Evolutionary conservation across 2,797 vertebrate genomes (phyloP), one percentile per base, ranked within the genome.

Genomic region (Dendrocincla fuliginosa): DNA sequence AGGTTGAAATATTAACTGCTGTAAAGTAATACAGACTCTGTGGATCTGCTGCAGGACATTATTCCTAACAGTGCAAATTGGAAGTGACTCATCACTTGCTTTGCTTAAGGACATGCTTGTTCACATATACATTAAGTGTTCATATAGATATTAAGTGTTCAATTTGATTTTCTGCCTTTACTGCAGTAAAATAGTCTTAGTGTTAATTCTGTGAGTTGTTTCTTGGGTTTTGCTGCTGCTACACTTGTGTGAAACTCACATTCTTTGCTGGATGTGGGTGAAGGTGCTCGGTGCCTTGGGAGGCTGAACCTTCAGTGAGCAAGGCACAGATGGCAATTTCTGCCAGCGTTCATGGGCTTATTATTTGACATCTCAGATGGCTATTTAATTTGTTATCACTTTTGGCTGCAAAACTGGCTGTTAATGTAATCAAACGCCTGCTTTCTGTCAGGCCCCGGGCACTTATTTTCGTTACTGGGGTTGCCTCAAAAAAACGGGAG

Each of bases 361-460:
- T 93, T 94, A 79, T 71, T 95, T 44, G 63, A 81, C 52, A 46
- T 92, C 80, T 96, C 92, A 92, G 81, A 88, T 93, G 93, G 92
- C 90, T 87, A 90, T 90, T 94, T 96, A 80, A 96, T 95, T 97
- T 94, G 84, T 71, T 92, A 46, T n/a, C 87, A 41, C 86, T 96
- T 67, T 67, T 90, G 94, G 60, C 89, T 94, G 87, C 70, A 63
- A 90, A 92, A 50, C 33, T 76, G 41, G 37, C 88, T 94, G 63
- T 57, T 94, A 91, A 89, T 89, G 70, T 46, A 84, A 88, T 93
- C 92, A 88, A 92, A 89, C 5, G 16, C 85, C 89, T 96, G 96
- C 87, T 95, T 95, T 91, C 92, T 94, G 91, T 89, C 90, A 88
- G 68, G 35, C 79, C 90, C 7, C 4, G 73, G 52, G 89, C 89